Base-by-base conservation (phyloP, 2,113 vertebrate genomes). In the Brachirus orientalis region DNA sequence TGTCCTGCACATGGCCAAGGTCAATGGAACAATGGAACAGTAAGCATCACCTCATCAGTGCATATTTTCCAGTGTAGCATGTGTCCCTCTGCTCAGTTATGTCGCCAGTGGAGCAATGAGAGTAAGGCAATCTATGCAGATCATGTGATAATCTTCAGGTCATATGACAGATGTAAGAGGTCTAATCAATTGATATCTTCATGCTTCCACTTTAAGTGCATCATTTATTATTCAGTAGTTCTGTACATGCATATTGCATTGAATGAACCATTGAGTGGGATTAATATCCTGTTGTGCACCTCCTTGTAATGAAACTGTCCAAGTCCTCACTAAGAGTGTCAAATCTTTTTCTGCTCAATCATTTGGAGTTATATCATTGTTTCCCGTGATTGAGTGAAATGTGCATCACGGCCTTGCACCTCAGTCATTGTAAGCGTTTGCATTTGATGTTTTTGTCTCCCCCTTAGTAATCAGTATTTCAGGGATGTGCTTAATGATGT, bases 171-270 rank as follows among this genome's bases (percentile, higher is more conserved):
- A 72, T 69, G 78, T 77, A 77, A 79, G 75, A 88, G 59, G 70
- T 51, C 56, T 20, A 57, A 89, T 90, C 87, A 80, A 91, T 90
- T 82, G 57, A 75, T 77, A 76, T 72, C 82, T 51, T 54, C 75
- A 55, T 79, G 78, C 78, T 88, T 77, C 84, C 75, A 65, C 68
- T 82, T 77, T 75, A 80, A 92, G 90, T 87, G 88, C 74, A 80
- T 83, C 77, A 85, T 91, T 78, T 77, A 90, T 90, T 86, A 92
- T 91, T 88, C 75, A 91, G 53, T 11, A 53, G 60, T 52, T 70
- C 68, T 75, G 64, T 85, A 59, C 79, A 72, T 84, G 81, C 77
- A 83, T 81, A 83, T 84, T 75, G 78, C 71, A 78, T 76, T 67
- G 71, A 79, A 80, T 69, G n/a, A 69, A 12, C 64, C 52, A 66